Evolutionary conservation across 1,140 invertebrate species (phyloP).

Genomic region (Daktulosphaira vitifoliae): DNA sequence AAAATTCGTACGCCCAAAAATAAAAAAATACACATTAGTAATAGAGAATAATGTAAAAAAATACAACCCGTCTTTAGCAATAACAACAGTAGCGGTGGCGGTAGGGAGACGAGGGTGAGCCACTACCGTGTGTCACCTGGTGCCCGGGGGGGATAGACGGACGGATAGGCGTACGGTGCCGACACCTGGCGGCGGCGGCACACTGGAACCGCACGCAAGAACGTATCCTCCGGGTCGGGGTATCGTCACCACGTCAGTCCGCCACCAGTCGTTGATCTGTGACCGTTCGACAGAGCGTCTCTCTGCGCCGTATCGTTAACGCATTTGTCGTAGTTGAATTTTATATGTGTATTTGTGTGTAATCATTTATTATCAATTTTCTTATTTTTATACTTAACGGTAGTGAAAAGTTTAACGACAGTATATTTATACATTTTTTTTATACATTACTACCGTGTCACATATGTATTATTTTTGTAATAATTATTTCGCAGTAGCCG

Average conservation of each 20-base stretch:
- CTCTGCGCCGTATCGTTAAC: background rate
- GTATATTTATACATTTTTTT: background rate
- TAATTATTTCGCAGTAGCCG: too few relatives aligned
- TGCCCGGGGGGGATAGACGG: slow-evolving; percentile 12
- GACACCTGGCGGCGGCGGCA: slow-evolving; percentile 30
- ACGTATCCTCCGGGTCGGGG: slow-evolving; percentile 30
- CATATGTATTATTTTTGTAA: too few relatives aligned
- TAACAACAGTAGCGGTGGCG: background rate
- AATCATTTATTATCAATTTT: slow-evolving; percentile 5
- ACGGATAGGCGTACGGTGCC: slow-evolving; percentile 20
- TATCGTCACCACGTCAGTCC: slow-evolving; percentile 31
- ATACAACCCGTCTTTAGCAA: too few relatives aligned
- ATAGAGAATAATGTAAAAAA: too few relatives aligned
- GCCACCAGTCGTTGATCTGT: slow-evolving; percentile 22
- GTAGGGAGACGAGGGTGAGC: background rate
- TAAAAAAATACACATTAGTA: too few relatives aligned
- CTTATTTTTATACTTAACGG: background rate
- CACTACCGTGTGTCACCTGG: slow-evolving; percentile 18
- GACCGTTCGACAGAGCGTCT: background rate
- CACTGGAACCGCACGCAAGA: slow-evolving; percentile 28
- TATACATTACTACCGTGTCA: too few relatives aligned
- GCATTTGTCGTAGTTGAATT: too few relatives aligned
- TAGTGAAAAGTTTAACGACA: background rate
- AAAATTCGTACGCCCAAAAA: too few relatives aligned
- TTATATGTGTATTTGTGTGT: background rate